Conservation (phyloP, 2,797 vertebrate genomes). For the Gambelia wislizenii region DNA sequence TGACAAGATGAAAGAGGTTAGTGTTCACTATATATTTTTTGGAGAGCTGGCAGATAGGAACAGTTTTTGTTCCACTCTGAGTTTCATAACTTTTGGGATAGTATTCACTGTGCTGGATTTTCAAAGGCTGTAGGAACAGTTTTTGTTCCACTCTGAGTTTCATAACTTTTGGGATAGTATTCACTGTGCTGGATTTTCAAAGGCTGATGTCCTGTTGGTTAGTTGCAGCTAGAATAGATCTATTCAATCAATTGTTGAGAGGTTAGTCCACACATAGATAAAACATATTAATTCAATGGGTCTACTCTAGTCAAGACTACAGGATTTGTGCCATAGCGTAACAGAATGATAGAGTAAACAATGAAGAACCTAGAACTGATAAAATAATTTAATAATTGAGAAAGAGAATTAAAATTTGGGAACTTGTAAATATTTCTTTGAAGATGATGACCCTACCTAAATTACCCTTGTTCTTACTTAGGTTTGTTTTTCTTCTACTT, state of each 20-base stretch:
- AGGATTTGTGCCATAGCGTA: background rate
- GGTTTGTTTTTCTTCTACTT: background rate
- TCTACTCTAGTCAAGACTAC: too few species aligned
- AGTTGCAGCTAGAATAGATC: too few species aligned
- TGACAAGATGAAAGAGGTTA: constrained; percentile 96
- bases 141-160: constrained; percentile 12
- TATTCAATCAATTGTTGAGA: too few species aligned
- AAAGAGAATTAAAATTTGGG: background rate
- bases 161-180: background rate
- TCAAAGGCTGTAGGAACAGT: background rate
- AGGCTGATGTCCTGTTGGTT: too few species aligned
- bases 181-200: background rate
- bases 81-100: constrained; percentile 13
- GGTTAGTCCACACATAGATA: too few species aligned
- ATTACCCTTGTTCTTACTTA: background rate
- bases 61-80: constrained; percentile 1
- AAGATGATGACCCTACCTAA: background rate
- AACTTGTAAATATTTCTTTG: background rate
- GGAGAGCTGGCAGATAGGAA: background rate
- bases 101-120: background rate
- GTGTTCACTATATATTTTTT: constrained; percentile 61
- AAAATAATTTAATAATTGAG: background rate
- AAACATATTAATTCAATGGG: too few species aligned
- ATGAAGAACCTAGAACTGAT: background rate
- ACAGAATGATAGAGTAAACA: background rate